These are phyloP conservation scores for Zaprionus ornatus DNA, from an alignment of 1,140 invertebrate genomes.

Conservation along the genomic window DNA sequence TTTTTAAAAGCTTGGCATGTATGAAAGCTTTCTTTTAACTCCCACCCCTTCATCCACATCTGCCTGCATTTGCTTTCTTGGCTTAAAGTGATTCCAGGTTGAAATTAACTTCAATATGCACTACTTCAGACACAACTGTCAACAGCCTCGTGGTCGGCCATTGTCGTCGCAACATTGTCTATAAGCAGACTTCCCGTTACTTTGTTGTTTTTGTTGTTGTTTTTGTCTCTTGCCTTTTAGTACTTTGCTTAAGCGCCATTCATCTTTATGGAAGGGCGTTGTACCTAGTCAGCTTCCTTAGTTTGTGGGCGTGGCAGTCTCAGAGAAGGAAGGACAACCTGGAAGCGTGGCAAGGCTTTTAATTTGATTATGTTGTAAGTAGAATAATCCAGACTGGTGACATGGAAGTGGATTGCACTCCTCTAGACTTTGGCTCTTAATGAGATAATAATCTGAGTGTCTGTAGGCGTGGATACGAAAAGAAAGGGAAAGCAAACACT, in stretches of 20 bases:
- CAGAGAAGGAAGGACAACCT: background rate
- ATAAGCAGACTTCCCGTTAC: background rate
- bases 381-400: background rate
- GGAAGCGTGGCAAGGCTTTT: background rate
- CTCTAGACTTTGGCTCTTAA: background rate
- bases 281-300: background rate
- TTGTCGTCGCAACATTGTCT: conserved; percentile 4
- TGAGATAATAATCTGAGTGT: background rate
- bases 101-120: conserved; percentile 2
- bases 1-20: background rate
- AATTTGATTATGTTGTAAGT: background rate
- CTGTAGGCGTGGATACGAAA: background rate
- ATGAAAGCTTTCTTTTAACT: background rate
- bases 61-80: background rate
- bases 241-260: background rate
- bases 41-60: background rate
- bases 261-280: background rate
- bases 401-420: background rate
- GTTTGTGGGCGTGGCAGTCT: background rate
- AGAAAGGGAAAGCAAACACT: background rate
- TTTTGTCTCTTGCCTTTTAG: background rate
- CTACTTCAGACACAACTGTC: background rate
- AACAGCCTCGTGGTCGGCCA: background rate
- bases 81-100: background rate
- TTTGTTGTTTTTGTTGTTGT: background rate